A percentile compares a stretch with the other conserved stretches of the same genome.
phyloP scores from a whole-genome alignment of 2,113 vertebrate species.

The Oophaga pumilio region DNA sequence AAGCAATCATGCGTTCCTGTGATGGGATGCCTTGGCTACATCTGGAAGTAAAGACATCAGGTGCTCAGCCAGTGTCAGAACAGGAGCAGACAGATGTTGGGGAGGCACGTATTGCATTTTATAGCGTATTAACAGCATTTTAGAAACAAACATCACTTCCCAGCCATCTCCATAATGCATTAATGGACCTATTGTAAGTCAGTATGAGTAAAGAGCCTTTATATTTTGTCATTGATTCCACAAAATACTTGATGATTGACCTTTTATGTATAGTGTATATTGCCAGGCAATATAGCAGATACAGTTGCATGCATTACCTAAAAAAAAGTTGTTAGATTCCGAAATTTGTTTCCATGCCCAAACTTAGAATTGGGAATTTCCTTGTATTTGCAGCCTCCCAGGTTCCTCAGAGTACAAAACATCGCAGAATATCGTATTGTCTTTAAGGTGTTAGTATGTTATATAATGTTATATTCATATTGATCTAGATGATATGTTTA shows the following conservation, averaged over 20 bases:
- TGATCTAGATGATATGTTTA: slow-evolving; percentile 31
- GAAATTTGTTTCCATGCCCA: not conserved
- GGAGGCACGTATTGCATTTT: too few species aligned
- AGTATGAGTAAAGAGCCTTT: not conserved
- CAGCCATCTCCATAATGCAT: too few species aligned
- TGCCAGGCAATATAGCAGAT: not conserved
- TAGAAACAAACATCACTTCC: too few species aligned
- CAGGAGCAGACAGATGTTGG: too few species aligned
- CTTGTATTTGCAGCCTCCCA: not conserved
- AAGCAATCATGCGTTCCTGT: too few species aligned
- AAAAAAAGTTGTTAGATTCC: not conserved
- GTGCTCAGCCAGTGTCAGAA: too few species aligned
- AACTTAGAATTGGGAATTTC: not conserved
- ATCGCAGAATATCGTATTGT: not conserved
- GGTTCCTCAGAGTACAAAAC: slow-evolving; percentile 4
- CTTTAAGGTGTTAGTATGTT: slow-evolving; percentile 12
- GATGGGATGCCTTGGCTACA: too few species aligned
- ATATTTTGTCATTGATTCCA: not conserved
- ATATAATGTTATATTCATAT: not conserved
- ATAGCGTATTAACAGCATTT: too few species aligned
- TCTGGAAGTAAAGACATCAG: too few species aligned
- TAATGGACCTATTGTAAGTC: too few species aligned
- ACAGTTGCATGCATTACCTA: not conserved
- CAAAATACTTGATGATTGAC: not conserved
- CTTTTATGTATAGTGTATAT: not conserved